Evolutionary conservation across 1,140 invertebrate species (phyloP), one percentile per base, ranked within the genome.

Genomic region (Sinonovacula constricta): DNA sequence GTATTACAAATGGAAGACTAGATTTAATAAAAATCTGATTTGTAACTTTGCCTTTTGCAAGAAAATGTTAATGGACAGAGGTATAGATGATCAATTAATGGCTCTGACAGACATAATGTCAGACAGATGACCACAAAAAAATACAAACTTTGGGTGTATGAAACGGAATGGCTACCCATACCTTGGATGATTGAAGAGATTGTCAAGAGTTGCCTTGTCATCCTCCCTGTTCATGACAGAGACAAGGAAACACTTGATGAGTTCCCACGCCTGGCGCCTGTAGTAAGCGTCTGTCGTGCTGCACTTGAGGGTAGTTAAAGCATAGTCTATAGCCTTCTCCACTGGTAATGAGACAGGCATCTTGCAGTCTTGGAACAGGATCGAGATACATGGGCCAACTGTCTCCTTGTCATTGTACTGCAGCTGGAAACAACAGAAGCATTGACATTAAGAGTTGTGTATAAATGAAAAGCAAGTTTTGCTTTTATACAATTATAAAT

Each of bases 221-320:
- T 98, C 96, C 67, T 97, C 95, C 82, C 94, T 94, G 67, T 87
- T 89, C 57, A 98, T 93, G 0, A 97, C 97, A 0, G 97, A 95
- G 0, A 96, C 94, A 24, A 98, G 91, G 87, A 96, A 99, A 83
- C 96, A 97, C 59, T 95, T 93, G n/a, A 99, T 94, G 1, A 98
- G 95, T 90, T 98, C 96, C 97, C 97, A 99, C 79, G 96, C 96
- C 90, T 98, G 96, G 49, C 94, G 93, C 18, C 96, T 92, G 85
- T 98, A 98, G 90, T 96, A 98, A 0, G 95, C 93, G 62, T 94
- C 93, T 0, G 95, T 96, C 7, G 93, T 94, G 83, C 94, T 95
- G 3, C 95, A 95, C 88, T 97, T 97, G 0, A 99, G 90, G 10
- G 96, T 95, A 72, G 93, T 94, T 82, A 97, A 95, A 0, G 97